These are phyloP conservation scores for Shinisaurus crocodilurus DNA, from an alignment of 2,113 vertebrate genomes.

Conservation along the genomic window DNA sequence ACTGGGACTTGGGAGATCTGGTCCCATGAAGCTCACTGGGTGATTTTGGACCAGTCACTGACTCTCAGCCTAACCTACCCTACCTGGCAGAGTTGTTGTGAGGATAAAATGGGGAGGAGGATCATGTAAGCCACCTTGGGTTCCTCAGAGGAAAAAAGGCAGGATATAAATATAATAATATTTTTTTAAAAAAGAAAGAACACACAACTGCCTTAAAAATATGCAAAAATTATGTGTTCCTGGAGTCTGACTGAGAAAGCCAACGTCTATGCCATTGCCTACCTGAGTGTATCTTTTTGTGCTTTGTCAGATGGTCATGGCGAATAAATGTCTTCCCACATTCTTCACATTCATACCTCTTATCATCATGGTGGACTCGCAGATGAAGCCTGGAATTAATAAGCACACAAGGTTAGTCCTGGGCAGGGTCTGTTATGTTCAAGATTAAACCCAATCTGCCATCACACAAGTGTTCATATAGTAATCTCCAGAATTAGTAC, in stretches of 20 bases:
- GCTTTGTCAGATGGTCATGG: slow-evolving; percentile 97
- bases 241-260: slow-evolving; percentile 2
- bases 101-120: too few species aligned
- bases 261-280: slow-evolving; percentile 41
- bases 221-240: neutral
- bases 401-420: slow-evolving; percentile 4
- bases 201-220: neutral
- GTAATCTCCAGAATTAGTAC: neutral
- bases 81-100: too few species aligned
- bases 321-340: slow-evolving; percentile 98
- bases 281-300: slow-evolving; percentile 99
- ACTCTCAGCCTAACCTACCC: too few species aligned
- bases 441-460: neutral
- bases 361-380: slow-evolving; percentile 96
- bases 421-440: neutral
- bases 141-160: too few species aligned
- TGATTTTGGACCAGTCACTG: too few species aligned
- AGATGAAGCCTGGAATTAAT: slow-evolving; percentile 87
- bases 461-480: neutral
- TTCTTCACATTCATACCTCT: slow-evolving; percentile 96
- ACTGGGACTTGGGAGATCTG: too few species aligned
- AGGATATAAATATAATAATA: neutral
- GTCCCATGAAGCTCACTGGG: too few species aligned
- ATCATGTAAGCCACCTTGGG: neutral
- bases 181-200: too few species aligned